A percentile compares a stretch with the other conserved stretches of the same genome.
Evolutionary conservation across 2,113 vertebrate species (phyloP).

Genomic region (Halichoerus grypus): DNA sequence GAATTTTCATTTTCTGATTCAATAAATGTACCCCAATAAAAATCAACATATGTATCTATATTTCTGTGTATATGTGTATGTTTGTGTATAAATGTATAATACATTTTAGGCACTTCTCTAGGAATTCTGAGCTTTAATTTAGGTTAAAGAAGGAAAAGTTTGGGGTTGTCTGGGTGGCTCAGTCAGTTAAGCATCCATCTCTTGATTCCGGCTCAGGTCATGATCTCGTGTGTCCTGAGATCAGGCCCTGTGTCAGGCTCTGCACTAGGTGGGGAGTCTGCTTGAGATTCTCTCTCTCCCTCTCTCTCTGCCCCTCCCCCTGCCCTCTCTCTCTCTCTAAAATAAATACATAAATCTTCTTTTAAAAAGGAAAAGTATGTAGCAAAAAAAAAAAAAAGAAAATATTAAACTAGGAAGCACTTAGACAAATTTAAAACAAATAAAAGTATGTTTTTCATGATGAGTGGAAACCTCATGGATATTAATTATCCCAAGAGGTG

Average conservation of each 20-base stretch:
- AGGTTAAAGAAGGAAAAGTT: slow-evolving; percentile 5
- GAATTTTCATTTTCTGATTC: slow-evolving; percentile 34
- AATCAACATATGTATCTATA: not conserved
- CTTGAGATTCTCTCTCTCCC: not conserved
- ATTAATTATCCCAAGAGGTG: slow-evolving; percentile 21
- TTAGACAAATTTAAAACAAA: slow-evolving; percentile 44
- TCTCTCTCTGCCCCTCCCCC: not conserved
- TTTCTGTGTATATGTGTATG: not conserved
- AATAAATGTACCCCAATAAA: slow-evolving; percentile 13
- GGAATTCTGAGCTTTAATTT: not conserved
- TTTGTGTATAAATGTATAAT: not conserved
- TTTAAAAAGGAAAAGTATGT: not conserved
- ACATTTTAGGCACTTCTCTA: not conserved
- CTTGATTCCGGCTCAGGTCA: not conserved
- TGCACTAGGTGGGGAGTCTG: not conserved
- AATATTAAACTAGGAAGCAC: slow-evolving; percentile 37
- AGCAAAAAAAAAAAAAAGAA: not conserved
- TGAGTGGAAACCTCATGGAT: slow-evolving; percentile 19
- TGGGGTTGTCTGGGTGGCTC: not conserved
- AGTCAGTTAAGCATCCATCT: not conserved
- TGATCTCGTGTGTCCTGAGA: not conserved
- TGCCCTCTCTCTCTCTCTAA: not conserved
- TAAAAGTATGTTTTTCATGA: slow-evolving; percentile 12
- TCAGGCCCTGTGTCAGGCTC: not conserved
- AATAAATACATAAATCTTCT: not conserved